Percentiles rank a stretch among this genome's conserved stretches.
Conservation (phyloP, 2,797 vertebrate genomes). For the Rallus crepitans region DNA sequence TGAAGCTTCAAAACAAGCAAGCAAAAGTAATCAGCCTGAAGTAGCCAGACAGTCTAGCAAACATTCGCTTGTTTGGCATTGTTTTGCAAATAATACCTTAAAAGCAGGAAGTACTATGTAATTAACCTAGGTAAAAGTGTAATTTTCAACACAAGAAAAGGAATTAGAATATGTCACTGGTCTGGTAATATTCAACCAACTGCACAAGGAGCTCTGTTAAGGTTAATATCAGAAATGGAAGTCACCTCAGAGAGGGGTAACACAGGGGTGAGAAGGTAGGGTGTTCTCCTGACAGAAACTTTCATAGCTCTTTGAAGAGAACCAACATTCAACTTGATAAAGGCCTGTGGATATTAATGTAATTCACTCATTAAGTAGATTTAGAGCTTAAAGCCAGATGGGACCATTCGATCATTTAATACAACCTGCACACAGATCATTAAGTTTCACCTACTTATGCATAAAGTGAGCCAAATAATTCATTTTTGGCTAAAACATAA, state of each 20-base stretch:
- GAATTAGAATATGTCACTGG: not conserved
- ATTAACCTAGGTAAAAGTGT: not conserved
- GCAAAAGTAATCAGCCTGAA: not conserved
- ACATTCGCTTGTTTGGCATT: not conserved
- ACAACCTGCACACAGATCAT: not conserved
- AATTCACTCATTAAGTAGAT: slow-evolving; percentile 2
- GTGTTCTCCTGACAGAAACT: not conserved
- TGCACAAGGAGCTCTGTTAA: not conserved
- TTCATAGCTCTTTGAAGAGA: not conserved
- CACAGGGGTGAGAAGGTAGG: not conserved
- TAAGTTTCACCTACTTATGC: not conserved
- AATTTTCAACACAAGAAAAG: not conserved
- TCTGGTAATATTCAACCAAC: not conserved
- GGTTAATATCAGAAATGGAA: not conserved
- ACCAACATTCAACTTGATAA: not conserved
- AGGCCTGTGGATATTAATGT: not conserved
- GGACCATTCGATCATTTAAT: not conserved
- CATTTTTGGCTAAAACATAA: not conserved
- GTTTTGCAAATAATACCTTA: not conserved
- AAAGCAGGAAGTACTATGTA: not conserved
- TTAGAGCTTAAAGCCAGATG: not conserved
- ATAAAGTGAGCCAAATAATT: not conserved
- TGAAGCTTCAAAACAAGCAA: not conserved
- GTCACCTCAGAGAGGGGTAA: not conserved
- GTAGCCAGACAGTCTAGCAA: not conserved